These are phyloP conservation scores for Oncorhynchus mykiss DNA, from an alignment of 2,113 vertebrate genomes.

Conservation along the genomic window DNA sequence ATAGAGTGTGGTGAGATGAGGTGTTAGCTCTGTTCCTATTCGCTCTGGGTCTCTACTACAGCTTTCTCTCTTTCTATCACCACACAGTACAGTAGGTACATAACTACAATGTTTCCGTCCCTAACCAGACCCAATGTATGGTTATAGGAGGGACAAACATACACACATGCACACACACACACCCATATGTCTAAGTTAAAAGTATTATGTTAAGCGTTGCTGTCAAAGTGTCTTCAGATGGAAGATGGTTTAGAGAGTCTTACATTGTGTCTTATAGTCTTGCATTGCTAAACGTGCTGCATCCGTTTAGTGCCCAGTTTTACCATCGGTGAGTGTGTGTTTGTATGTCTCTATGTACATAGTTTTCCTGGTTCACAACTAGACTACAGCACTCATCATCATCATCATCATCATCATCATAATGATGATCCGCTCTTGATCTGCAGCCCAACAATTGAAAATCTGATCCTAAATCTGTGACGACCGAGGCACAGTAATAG, in stretches of 20 bases:
- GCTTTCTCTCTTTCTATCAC: conserved; percentile 32
- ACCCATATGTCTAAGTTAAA: background rate
- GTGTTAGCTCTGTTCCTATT: conserved; percentile 23
- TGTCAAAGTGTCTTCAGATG: background rate
- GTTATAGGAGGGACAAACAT: background rate
- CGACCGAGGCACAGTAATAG: conserved; percentile 31
- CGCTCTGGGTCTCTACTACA: conserved; percentile 15
- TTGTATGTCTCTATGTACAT: too few species aligned
- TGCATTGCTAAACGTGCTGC: too few species aligned
- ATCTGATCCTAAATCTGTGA: conserved; percentile 50
- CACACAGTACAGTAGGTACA: conserved; percentile 17
- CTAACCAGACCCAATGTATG: background rate
- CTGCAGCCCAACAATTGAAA: conserved; percentile 50
- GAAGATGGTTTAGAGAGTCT: background rate
- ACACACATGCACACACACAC: background rate
- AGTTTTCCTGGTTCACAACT: background rate
- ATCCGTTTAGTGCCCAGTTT: background rate
- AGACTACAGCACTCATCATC: background rate
- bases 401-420: background rate
- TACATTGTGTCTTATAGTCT: background rate
- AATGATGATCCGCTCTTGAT: conserved; percentile 36
- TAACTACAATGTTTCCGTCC: conserved; percentile 9
- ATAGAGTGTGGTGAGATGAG: conserved; percentile 21
- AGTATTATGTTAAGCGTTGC: background rate
- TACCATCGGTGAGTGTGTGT: background rate